Evolutionary conservation across 2,113 vertebrate genomes (phyloP), one percentile per base, ranked within the genome.

Genomic region (Noctilio leporinus): DNA sequence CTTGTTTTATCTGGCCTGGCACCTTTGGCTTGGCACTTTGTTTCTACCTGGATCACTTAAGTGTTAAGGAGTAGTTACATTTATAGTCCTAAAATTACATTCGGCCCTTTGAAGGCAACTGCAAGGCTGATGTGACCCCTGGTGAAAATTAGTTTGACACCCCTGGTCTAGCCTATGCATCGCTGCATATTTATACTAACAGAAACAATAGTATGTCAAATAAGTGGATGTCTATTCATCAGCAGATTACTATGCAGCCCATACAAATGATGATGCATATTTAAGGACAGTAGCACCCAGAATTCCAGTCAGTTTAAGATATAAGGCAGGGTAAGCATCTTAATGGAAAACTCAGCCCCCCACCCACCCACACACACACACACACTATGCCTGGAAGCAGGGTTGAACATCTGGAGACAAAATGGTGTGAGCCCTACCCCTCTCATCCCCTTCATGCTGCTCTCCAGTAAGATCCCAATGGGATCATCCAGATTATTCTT

Each of bases 301-400:
- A 89, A 73, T 91, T 16, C 17, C 47, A 49, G 24, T 43, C 20
- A 55, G 40, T 2, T 65, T 6, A 4, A 30, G 51, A 22, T 5
- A 9, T 22, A 75, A 57, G 26, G 40, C 28, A 75, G 22, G 1
- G n/a, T 28, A 59, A 35, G 9, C 4, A 24, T 43, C 16, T 73
- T 69, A 40, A 26, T 38, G 10, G 17, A 51, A 76, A 45, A 77
- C 53, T 78, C 17, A 84, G n/a, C 67, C 10, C 24, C 2, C 40
- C 4, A 15, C 2, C 7, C 35, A 2, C 62, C 62, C 33, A 65
- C 62, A 1, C 14, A 14, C 45, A 10, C 12, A 10, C 2, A 1
- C 12, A 38, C 14, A n/a, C 15, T 2, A 7, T 70, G 28, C 17
- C 22, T 24, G 33, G 10, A 75, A 73, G 35, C 3, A 72, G 22